These are phyloP conservation scores for Heterochromis multidens DNA, from an alignment of 2,113 vertebrate genomes.

Conservation along the genomic window DNA sequence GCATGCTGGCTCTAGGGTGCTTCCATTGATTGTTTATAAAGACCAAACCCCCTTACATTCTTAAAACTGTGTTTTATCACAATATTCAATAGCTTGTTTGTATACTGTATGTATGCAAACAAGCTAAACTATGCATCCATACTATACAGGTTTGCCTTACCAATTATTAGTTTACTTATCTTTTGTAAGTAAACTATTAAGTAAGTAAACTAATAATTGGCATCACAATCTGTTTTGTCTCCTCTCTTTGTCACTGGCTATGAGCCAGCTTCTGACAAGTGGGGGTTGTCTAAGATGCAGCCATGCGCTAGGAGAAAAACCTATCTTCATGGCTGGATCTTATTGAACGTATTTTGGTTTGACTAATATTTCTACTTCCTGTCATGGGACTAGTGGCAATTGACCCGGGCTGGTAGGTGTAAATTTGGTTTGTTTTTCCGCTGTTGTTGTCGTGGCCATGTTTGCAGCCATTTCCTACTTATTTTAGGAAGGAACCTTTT, in stretches of 20 bases:
- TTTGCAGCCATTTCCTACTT: background rate
- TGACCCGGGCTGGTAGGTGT: background rate
- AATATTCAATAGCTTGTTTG: constrained; percentile 17
- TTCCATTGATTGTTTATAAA: background rate
- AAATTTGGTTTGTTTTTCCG: background rate
- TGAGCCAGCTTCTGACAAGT: background rate
- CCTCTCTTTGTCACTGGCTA: background rate
- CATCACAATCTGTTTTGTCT: no score
- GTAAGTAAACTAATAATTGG: no score
- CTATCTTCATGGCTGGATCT: background rate
- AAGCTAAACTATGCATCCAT: background rate
- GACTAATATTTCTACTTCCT: background rate
- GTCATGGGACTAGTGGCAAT: background rate
- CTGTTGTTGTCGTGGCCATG: background rate
- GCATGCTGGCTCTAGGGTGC: background rate
- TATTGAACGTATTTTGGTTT: no score
- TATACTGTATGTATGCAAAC: constrained; percentile 36
- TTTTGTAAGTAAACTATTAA: no score
- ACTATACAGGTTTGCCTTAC: background rate
- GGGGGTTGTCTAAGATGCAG: background rate
- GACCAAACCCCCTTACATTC: background rate
- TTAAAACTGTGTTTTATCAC: background rate
- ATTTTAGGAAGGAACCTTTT: background rate
- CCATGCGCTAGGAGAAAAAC: background rate
- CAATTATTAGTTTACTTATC: no score